Conservation (phyloP, 2,113 vertebrate species). For the Rousettus leschenaultii region DNA sequence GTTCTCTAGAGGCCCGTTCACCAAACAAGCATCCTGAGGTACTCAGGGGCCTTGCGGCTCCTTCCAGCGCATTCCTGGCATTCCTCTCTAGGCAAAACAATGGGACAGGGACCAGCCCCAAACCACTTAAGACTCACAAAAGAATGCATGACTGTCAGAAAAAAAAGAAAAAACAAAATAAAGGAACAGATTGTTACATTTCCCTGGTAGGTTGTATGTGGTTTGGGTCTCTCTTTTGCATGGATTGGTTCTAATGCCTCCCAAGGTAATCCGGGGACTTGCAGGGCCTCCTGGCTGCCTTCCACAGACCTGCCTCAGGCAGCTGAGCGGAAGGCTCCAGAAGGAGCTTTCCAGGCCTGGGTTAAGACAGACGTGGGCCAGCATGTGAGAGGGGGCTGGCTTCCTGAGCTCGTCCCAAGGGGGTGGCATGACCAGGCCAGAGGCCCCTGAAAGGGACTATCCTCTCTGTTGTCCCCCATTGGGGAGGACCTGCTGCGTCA, state of each 20-base stretch:
- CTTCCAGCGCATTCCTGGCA: background rate
- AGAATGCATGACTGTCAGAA: constrained; percentile 39
- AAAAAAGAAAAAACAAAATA: background rate
- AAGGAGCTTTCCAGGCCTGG: background rate
- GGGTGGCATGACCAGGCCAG: background rate
- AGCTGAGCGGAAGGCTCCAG: background rate
- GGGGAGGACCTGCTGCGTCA: background rate
- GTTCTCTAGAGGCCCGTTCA: background rate
- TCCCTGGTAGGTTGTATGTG: background rate
- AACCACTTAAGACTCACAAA: background rate
- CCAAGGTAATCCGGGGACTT: background rate
- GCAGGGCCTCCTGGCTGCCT: background rate
- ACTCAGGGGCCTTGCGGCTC: background rate
- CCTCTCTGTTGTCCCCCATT: background rate
- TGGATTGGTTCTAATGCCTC: background rate
- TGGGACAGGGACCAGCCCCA: constrained; percentile 12
- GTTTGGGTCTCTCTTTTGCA: background rate
- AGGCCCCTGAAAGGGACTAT: background rate
- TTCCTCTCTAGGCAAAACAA: background rate
- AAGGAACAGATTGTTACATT: background rate
- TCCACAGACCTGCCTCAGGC: background rate
- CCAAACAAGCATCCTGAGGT: background rate
- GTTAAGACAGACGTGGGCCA: background rate
- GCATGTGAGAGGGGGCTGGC: background rate
- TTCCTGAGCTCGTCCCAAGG: background rate